These are phyloP conservation scores for Oophaga pumilio DNA, from an alignment of 2,113 vertebrate genomes.

Conservation along the genomic window DNA sequence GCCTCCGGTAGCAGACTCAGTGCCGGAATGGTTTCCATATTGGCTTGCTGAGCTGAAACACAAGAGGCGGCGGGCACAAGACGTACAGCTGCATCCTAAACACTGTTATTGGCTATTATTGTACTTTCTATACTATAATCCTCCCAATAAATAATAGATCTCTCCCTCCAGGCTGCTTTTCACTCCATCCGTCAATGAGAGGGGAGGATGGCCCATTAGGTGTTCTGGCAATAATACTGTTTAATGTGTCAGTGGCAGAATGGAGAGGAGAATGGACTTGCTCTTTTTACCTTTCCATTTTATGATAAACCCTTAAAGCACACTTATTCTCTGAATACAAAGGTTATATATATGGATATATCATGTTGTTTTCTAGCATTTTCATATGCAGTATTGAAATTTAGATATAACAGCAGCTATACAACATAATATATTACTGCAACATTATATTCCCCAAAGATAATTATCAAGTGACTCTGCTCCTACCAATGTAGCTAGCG, in stretches of 20 bases:
- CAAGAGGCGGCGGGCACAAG: not conserved
- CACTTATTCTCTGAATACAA: too few species aligned
- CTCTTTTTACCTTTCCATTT: not conserved
- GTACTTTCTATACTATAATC: conserved; percentile 28
- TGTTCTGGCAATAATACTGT: not conserved
- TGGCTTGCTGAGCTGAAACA: not conserved
- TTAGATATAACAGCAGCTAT: too few species aligned
- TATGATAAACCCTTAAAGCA: not conserved
- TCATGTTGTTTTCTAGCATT: too few species aligned
- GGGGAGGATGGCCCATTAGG: conserved; percentile 24
- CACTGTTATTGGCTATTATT: conserved; percentile 27
- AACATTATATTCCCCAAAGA: not conserved
- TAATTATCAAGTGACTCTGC: not conserved
- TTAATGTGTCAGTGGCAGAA: conserved; percentile 9
- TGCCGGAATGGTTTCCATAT: not conserved
- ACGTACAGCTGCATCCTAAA: not conserved
- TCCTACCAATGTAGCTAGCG: not conserved
- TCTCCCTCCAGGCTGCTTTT: not conserved
- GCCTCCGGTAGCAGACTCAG: not conserved
- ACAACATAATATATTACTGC: not conserved
- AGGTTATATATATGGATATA: too few species aligned
- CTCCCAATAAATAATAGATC: conserved; percentile 35
- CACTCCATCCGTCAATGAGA: conserved; percentile 20
- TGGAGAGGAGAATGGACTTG: not conserved
- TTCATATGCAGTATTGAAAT: too few species aligned